phyloP scores from a whole-genome alignment of 2,888 invertebrate genomes.

The Athalia rosae region DNA sequence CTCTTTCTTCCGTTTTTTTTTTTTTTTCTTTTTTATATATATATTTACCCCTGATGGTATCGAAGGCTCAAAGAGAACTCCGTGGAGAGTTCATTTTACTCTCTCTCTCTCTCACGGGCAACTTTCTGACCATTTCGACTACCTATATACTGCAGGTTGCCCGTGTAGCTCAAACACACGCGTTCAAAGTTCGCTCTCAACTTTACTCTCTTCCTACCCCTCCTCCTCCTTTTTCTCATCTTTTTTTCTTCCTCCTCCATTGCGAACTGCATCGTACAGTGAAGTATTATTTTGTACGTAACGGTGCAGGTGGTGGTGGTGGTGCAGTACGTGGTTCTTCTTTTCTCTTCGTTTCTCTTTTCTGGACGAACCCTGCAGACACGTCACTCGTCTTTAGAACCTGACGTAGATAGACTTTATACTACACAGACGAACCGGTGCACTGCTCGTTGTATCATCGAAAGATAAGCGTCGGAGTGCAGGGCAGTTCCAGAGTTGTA shows the following conservation, averaged over 20 bases:
- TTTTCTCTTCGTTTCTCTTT: not conserved
- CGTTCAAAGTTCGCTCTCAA: conserved; percentile 29
- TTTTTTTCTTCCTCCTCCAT: not conserved
- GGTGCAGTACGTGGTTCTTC: not conserved
- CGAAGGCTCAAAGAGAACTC: conserved; percentile 8
- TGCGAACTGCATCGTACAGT: conserved; percentile 8
- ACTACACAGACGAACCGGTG: too few species aligned
- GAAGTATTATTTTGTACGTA: not conserved
- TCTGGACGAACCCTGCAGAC: not conserved
- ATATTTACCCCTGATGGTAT: conserved; percentile 12
- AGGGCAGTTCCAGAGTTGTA: too few species aligned
- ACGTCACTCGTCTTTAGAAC: not conserved
- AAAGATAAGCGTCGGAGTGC: too few species aligned
- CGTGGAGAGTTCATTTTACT: conserved; percentile 28
- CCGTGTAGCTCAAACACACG: not conserved
- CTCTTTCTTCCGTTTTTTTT: not conserved
- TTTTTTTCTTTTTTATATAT: not conserved
- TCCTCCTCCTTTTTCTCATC: not conserved
- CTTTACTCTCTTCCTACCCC: not conserved
- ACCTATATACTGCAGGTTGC: not conserved
- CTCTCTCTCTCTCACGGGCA: conserved; percentile 4
- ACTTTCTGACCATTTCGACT: conserved; percentile 38
- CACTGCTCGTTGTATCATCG: too few species aligned
- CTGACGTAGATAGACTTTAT: too few species aligned
- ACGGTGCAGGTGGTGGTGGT: too few species aligned